Conservation (phyloP, 1,140 invertebrate species). For the Triops cancriformis region DNA sequence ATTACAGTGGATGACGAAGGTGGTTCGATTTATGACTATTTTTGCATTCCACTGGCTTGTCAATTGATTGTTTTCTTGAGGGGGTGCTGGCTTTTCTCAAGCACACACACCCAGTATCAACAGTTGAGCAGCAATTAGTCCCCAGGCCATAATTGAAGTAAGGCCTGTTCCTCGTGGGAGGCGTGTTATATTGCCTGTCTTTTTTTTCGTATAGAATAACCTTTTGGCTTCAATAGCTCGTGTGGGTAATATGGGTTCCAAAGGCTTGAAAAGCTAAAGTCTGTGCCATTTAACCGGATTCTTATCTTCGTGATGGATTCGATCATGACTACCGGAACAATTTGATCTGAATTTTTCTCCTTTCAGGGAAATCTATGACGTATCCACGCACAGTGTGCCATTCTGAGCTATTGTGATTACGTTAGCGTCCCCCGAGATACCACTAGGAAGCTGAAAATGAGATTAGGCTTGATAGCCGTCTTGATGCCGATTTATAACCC, state of each 20-base stretch:
- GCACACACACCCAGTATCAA: neutral
- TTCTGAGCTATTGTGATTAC: neutral
- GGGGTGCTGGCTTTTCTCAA: neutral
- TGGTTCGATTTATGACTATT: neutral
- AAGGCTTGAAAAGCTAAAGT: neutral
- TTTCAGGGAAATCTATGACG: neutral
- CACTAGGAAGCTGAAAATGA: conserved; percentile 1
- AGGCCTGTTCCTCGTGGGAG: neutral
- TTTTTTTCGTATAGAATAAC: too few species aligned
- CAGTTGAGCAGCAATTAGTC: conserved; percentile 3
- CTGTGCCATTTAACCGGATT: neutral
- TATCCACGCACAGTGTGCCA: neutral
- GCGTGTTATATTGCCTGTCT: neutral
- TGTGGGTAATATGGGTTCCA: neutral
- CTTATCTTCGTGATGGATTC: neutral
- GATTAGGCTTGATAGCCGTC: conserved; percentile 2
- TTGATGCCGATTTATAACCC: conserved; percentile 10
- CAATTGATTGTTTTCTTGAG: neutral
- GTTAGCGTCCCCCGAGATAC: conserved; percentile 8
- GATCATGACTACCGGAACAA: neutral
- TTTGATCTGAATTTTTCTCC: neutral
- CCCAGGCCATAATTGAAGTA: neutral
- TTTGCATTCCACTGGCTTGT: neutral
- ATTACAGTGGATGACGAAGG: neutral
- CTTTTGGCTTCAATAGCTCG: neutral